Conservation (phyloP, 2,113 vertebrate genomes). For the Cyprinodon variegatus region DNA sequence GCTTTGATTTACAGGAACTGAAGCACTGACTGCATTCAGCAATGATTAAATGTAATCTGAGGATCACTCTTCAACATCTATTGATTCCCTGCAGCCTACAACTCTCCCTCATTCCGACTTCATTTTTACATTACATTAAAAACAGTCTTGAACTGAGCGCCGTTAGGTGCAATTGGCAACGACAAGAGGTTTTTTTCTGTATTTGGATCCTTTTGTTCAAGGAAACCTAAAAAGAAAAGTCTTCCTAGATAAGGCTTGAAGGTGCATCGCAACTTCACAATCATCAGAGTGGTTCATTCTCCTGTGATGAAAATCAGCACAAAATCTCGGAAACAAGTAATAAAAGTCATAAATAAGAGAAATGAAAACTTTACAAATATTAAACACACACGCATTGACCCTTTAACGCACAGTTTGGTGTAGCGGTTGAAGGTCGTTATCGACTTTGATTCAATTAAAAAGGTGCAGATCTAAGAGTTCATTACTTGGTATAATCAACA, state of each 20-base stretch:
- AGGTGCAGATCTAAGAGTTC: slow-evolving; percentile 31
- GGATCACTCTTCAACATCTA: slow-evolving; percentile 11
- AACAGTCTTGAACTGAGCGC: slow-evolving; percentile 26
- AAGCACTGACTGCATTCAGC: slow-evolving; percentile 1
- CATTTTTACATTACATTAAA: slow-evolving; percentile 46
- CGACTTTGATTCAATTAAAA: slow-evolving; percentile 40
- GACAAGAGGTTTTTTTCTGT: slow-evolving; percentile 40
- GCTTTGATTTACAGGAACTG: background rate
- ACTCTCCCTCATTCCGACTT: slow-evolving; percentile 14
- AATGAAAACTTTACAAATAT: slow-evolving; percentile 30
- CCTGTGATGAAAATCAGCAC: slow-evolving; percentile 25
- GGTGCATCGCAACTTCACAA: slow-evolving; percentile 52
- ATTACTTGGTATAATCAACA: slow-evolving; percentile 31
- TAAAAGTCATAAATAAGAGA: slow-evolving; percentile 63
- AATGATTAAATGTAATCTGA: slow-evolving; percentile 22
- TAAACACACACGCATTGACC: slow-evolving; percentile 15
- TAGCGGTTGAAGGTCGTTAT: slow-evolving; percentile 29
- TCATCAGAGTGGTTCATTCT: slow-evolving; percentile 43
- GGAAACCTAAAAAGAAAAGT: slow-evolving; percentile 34
- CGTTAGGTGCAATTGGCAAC: slow-evolving; percentile 55
- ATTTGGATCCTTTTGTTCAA: slow-evolving; percentile 23
- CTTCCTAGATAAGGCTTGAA: slow-evolving; percentile 63
- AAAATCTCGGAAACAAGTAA: slow-evolving; percentile 28
- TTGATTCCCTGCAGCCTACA: slow-evolving; percentile 9
- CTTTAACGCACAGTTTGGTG: slow-evolving; percentile 23